Percentiles rank a stretch among this genome's conserved stretches.
These are phyloP conservation scores for Procavia capensis DNA, from an alignment of 2,113 vertebrate genomes.

Conservation along the genomic window DNA sequence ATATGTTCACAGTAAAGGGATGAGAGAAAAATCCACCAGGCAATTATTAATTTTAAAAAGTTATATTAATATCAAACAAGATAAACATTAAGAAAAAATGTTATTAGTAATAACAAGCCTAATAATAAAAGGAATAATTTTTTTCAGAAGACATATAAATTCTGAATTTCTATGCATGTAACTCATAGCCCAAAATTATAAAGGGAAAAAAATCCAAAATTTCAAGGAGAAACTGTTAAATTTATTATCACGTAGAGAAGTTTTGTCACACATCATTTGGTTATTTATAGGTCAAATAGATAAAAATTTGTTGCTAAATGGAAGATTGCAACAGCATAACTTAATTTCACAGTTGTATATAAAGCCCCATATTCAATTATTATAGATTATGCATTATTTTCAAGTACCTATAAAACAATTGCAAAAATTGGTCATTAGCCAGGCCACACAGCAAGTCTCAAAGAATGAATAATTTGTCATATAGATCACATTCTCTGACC, in stretches of 20 bases:
- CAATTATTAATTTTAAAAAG: constrained; percentile 24
- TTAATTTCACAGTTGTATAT: background rate
- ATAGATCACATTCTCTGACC: background rate
- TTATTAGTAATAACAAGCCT: constrained; percentile 17
- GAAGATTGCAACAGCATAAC: background rate
- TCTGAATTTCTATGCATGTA: background rate
- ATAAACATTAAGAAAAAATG: background rate
- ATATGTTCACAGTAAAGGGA: background rate
- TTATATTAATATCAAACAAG: background rate
- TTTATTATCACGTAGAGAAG: background rate
- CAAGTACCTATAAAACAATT: background rate
- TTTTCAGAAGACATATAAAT: background rate
- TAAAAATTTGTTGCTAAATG: background rate
- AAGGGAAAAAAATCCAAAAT: background rate
- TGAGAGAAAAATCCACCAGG: background rate
- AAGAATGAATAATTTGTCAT: background rate
- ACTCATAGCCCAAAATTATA: background rate
- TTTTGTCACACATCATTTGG: background rate
- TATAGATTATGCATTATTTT: background rate
- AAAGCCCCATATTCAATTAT: background rate
- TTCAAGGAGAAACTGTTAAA: constrained; percentile 1
- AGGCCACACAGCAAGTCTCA: background rate
- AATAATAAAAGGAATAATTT: constrained; percentile 25
- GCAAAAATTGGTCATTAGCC: background rate
- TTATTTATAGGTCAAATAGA: background rate